phyloP scores from a whole-genome alignment of 2,113 vertebrate species.

The Synodontis membranacea region DNA sequence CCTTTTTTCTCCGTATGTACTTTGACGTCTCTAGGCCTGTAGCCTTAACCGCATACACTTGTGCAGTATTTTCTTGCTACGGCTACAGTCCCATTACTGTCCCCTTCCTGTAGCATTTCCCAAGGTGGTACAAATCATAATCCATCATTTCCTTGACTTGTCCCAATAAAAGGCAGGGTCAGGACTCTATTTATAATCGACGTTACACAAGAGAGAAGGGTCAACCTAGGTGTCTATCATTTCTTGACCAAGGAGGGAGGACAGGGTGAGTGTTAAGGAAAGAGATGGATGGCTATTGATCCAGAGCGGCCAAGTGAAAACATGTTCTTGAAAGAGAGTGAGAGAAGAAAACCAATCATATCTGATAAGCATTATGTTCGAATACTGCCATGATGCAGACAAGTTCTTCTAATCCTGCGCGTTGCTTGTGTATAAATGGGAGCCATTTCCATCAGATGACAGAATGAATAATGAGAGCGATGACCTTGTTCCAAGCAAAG shows the following conservation, averaged over 20 bases:
- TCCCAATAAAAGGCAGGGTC: not conserved
- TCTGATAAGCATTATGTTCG: slow-evolving; percentile 32
- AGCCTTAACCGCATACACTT: not conserved
- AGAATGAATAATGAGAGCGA: slow-evolving; percentile 43
- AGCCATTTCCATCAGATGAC: slow-evolving; percentile 28
- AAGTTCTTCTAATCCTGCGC: slow-evolving; percentile 22
- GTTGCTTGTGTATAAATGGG: slow-evolving; percentile 25
- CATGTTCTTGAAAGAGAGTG: slow-evolving; percentile 9
- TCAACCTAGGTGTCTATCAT: slow-evolving; percentile 44
- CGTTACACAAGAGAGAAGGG: slow-evolving; percentile 46
- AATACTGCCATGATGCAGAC: slow-evolving; percentile 32
- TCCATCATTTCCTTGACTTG: slow-evolving; percentile 28
- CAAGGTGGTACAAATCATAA: slow-evolving; percentile 32
- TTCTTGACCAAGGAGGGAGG: slow-evolving; percentile 24
- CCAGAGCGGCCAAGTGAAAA: slow-evolving; percentile 32
- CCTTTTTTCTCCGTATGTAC: not conserved
- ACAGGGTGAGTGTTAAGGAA: slow-evolving; percentile 36
- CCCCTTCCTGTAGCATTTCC: slow-evolving; percentile 27
- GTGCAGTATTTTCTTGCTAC: not conserved
- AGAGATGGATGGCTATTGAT: slow-evolving; percentile 48
- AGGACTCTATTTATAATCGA: slow-evolving; percentile 44
- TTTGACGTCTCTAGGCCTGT: not conserved
- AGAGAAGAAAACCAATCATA: not conserved
- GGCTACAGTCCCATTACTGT: not conserved
- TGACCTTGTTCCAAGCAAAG: slow-evolving; percentile 25